Percentiles rank a stretch among this genome's conserved stretches.
These are phyloP conservation scores for Ophion ellenae DNA, from an alignment of 2,888 invertebrate species.

Conservation along the genomic window DNA sequence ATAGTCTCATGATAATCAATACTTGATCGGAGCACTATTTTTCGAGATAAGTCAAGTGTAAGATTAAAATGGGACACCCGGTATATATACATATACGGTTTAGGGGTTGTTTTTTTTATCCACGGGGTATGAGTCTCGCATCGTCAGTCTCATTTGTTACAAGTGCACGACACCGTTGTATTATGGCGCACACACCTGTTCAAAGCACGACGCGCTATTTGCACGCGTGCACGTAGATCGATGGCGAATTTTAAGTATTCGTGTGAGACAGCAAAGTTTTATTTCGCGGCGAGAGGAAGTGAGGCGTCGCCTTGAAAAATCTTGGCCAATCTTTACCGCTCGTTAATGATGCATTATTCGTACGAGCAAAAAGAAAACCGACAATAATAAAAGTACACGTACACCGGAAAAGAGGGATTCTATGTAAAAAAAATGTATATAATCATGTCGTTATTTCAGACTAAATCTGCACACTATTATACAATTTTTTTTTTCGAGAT, in stretches of 20 bases:
- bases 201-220: neutral
- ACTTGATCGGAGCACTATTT: too few relatives aligned
- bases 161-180: conserved; percentile 30
- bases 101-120: conserved; percentile 8
- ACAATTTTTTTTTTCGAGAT: too few relatives aligned
- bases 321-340: conserved; percentile 50
- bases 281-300: conserved; percentile 22
- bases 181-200: neutral
- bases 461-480: neutral
- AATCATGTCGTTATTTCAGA: conserved; percentile 6
- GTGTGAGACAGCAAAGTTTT: conserved; percentile 16
- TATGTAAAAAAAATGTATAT: too few relatives aligned
- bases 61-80: too few relatives aligned
- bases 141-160: conserved; percentile 51
- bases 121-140: conserved; percentile 22
- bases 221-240: conserved; percentile 45
- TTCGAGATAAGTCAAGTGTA: too few relatives aligned
- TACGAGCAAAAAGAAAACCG: conserved; percentile 27
- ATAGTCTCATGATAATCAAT: too few relatives aligned
- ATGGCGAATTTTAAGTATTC: conserved; percentile 60
- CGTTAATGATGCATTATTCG: conserved; percentile 40
- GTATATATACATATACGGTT: neutral
- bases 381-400: conserved; percentile 28
- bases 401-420: conserved; percentile 2
- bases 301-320: conserved; percentile 57